A percentile compares a stretch with the other conserved stretches of the same genome.
Conservation (phyloP, 23 tunicate species). For the Halocynthia roretzi region DNA sequence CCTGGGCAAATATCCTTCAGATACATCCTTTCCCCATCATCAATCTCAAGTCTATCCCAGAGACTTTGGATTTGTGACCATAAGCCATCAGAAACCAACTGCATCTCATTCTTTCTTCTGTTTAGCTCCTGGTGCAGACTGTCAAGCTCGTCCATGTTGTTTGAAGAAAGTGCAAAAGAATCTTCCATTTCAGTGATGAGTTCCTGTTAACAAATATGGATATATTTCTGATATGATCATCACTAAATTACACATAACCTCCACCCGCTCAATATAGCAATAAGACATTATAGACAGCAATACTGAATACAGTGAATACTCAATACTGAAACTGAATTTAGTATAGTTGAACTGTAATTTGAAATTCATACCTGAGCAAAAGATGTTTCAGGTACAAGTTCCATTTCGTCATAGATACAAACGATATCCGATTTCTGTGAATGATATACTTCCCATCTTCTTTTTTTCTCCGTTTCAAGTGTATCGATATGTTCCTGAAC, state of each 20-base stretch:
- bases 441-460: slow-evolving; percentile 36
- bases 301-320: neutral
- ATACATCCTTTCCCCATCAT: slow-evolving; percentile 18
- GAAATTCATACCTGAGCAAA: slow-evolving; percentile 56
- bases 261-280: neutral
- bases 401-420: slow-evolving; percentile 64
- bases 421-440: slow-evolving; percentile 61
- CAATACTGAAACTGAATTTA: neutral
- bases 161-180: slow-evolving; percentile 14
- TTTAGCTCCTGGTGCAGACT: slow-evolving; percentile 36
- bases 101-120: slow-evolving; percentile 30
- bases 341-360: neutral
- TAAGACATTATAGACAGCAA: neutral
- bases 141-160: slow-evolving; percentile 61
- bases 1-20: slow-evolving; percentile 31
- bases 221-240: neutral
- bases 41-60: slow-evolving; percentile 67
- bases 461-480: slow-evolving; percentile 55
- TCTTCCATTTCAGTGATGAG: slow-evolving; percentile 25
- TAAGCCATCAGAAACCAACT: slow-evolving; percentile 31
- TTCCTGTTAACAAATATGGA: slow-evolving; percentile 1
- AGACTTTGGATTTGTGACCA: slow-evolving; percentile 47
- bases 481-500: slow-evolving; percentile 78
- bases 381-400: slow-evolving; percentile 62
- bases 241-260: neutral